phyloP scores from a whole-genome alignment of 2,797 vertebrate genomes.

The Pterois miles region DNA sequence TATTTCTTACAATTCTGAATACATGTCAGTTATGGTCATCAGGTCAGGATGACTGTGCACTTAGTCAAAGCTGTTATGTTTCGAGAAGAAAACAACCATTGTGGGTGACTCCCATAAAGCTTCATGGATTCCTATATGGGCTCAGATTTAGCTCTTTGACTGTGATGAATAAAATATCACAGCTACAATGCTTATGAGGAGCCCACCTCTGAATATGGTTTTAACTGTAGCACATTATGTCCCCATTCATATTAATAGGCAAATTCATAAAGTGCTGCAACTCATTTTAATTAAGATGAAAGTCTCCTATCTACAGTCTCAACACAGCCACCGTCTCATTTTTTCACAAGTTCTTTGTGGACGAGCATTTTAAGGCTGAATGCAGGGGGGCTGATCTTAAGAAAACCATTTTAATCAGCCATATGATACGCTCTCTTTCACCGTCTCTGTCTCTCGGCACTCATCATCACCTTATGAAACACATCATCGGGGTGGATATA shows the following conservation, averaged over 20 bases:
- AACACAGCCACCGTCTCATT: constrained; percentile 22
- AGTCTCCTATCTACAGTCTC: constrained; percentile 45
- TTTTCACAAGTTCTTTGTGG: constrained; percentile 40
- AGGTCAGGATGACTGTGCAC: constrained; percentile 52
- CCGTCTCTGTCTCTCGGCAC: constrained; percentile 14
- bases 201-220: constrained; percentile 20
- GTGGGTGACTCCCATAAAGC: constrained; percentile 9
- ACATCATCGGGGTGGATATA: constrained; percentile 45
- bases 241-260: constrained; percentile 37
- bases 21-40: neutral
- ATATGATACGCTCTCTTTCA: constrained; percentile 32
- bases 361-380: constrained; percentile 23
- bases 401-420: constrained; percentile 43
- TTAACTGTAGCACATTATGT: constrained; percentile 35
- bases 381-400: constrained; percentile 30
- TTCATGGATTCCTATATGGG: constrained; percentile 11
- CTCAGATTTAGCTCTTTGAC: constrained; percentile 31
- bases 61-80: constrained; percentile 50
- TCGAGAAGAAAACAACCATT: constrained; percentile 33
- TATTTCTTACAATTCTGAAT: neutral
- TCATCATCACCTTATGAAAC: constrained; percentile 50
- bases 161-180: constrained; percentile 39
- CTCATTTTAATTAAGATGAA: constrained; percentile 57
- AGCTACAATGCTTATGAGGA: constrained; percentile 21
- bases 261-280: constrained; percentile 32